These are phyloP conservation scores for Mystacides longicornis DNA, from an alignment of 2,888 invertebrate genomes.

Conservation along the genomic window DNA sequence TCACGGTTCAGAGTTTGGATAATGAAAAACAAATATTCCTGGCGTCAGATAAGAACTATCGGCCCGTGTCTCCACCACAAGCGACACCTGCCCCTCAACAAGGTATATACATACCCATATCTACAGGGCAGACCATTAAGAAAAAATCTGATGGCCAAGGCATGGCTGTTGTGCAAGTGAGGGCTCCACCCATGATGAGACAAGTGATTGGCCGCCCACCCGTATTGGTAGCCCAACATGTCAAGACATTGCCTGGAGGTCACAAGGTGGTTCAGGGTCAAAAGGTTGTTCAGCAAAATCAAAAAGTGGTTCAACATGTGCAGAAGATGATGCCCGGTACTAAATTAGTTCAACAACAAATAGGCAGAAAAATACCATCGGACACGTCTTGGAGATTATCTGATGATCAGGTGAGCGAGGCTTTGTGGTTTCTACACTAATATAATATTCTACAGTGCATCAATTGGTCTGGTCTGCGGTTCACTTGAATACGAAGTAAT, in stretches of 20 bases:
- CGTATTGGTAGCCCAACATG: conserved; percentile 9
- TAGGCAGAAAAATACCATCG: conserved; percentile 6
- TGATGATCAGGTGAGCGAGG: conserved; percentile 6
- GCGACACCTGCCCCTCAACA: conserved; percentile 10
- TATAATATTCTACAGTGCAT: too few relatives aligned
- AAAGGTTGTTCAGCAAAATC: not conserved
- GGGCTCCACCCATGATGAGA: conserved; percentile 5
- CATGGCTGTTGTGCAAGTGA: conserved; percentile 11
- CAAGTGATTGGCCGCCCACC: conserved; percentile 9
- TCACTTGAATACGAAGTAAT: too few relatives aligned
- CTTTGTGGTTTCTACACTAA: too few relatives aligned
- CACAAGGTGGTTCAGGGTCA: conserved; percentile 8
- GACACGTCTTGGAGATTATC: conserved; percentile 7
- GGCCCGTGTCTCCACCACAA: conserved; percentile 9
- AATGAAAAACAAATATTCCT: conserved; percentile 14
- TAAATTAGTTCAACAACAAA: conserved; percentile 10
- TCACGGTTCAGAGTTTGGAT: conserved; percentile 11
- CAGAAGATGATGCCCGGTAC: conserved; percentile 2
- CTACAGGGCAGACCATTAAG: conserved; percentile 5
- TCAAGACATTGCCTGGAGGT: conserved; percentile 6
- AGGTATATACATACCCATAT: conserved; percentile 12
- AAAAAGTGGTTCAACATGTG: not conserved
- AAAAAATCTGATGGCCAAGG: conserved; percentile 11
- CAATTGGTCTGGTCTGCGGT: too few relatives aligned
- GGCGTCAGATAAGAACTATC: conserved; percentile 9